A percentile compares a stretch with the other conserved stretches of the same genome.
phyloP scores from a whole-genome alignment of 2,113 vertebrate species.

The Columbina picui region DNA sequence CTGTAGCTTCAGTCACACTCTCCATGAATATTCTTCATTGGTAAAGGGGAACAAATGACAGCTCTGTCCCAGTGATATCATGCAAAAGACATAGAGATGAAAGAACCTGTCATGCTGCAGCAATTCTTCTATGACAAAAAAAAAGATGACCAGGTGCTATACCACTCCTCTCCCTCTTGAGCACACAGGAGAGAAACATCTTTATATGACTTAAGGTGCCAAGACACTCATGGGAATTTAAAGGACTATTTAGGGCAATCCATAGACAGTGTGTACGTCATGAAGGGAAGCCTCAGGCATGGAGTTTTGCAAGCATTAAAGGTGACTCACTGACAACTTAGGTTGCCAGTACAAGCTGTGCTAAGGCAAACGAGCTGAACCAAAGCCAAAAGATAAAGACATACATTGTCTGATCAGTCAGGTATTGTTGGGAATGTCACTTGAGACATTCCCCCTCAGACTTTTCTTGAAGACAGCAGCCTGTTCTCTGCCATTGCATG shows the following conservation, averaged over 20 bases:
- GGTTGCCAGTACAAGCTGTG: background rate
- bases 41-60: background rate
- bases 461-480: background rate
- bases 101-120: background rate
- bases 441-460: background rate
- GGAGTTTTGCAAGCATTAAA: background rate
- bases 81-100: background rate
- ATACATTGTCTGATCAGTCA: background rate
- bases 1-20: background rate
- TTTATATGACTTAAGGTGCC: background rate
- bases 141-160: background rate
- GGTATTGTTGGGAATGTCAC: background rate
- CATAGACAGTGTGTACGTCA: background rate
- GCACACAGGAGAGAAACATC: background rate
- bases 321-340: background rate
- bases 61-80: background rate
- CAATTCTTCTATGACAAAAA: background rate
- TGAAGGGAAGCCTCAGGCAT: background rate
- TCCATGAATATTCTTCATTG: background rate
- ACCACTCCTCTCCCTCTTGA: background rate
- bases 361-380: background rate
- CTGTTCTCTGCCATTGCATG: background rate
- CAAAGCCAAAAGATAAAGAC: background rate
- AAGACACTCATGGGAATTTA: background rate
- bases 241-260: background rate